These are phyloP conservation scores for Copidosoma aretas DNA, from an alignment of 2,888 invertebrate genomes.

Conservation along the genomic window DNA sequence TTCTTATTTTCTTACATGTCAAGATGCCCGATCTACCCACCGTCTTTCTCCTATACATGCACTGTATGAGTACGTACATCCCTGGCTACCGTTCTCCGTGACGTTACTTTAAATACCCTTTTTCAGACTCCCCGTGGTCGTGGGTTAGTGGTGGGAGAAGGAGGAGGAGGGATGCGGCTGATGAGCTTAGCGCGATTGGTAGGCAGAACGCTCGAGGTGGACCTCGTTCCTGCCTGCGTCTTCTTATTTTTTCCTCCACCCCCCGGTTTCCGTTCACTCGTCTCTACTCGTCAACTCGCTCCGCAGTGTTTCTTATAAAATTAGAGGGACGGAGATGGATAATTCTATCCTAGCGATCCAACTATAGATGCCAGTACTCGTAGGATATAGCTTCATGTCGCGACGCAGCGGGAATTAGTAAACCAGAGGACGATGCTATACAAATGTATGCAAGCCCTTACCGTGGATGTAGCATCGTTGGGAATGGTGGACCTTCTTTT, in stretches of 20 bases:
- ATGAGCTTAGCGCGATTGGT: slow-evolving; percentile 47
- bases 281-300: slow-evolving; percentile 20
- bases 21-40: no score
- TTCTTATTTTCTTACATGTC: slow-evolving; percentile 29
- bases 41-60: no score
- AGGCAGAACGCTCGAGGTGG: slow-evolving; percentile 33
- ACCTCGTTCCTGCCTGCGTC: slow-evolving; percentile 7
- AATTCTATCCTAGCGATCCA: slow-evolving; percentile 36
- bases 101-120: slow-evolving; percentile 62
- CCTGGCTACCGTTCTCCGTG: slow-evolving; percentile 44
- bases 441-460: not conserved
- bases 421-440: slow-evolving; percentile 43
- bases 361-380: not conserved
- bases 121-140: slow-evolving; percentile 42
- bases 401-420: slow-evolving; percentile 59
- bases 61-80: no score
- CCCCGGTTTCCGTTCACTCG: not conserved
- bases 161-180: slow-evolving; percentile 44
- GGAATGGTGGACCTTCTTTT: not conserved
- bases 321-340: slow-evolving; percentile 7
- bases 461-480: not conserved
- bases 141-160: not conserved
- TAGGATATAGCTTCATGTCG: slow-evolving; percentile 49
- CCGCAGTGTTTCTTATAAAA: not conserved
- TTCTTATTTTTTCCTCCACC: not conserved